Base-by-base conservation (phyloP, 2,888 invertebrate genomes). In the Lordiphosa fenestrarum region DNA sequence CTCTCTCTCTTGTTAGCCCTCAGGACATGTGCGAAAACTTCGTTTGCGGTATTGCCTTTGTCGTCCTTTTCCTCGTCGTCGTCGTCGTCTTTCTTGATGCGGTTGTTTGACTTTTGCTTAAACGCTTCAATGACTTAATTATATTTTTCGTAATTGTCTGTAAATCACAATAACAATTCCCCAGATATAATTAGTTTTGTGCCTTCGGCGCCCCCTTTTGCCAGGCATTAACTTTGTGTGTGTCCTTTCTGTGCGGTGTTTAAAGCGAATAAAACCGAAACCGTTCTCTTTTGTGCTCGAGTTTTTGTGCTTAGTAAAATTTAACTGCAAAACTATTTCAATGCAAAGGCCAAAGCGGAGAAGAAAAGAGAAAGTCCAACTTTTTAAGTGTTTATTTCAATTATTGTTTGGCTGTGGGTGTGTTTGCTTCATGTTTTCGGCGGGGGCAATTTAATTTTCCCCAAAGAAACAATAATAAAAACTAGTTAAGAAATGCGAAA, bases 331-430 rank as follows among this genome's bases (percentile, higher is more conserved):
- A 80, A 84, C 80, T 74, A 82, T 82, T 84, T 61, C 50, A 69
- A 62, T 53, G 65, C 55, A 53, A 37, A 48, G 48, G 30, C 6
- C 23, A 46, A 42, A 19, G 23, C 54, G 21, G 21, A 60, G 40
- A 19, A 48, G 49, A 37, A 51, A 25, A 35, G 40, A 37, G 59
- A 68, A 42, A 61, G 73, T 67, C 71, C 82, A 74, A 73, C 55
- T 72, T 82, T 80, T 71, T 70, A 86, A 83, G 73, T 83, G 76
- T 86, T 86, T 84, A 83, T 86, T 86, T 84, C 85, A 86, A 82
- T 85, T 83, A 80, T 76, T 84, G 73, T 85, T 73, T 82, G 69
- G 64, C 35, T 62, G 62, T 62, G 48, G 56, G 56, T 57, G 42
- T 59, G 44, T 54, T 41, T 65, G 33, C 39, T 39, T 37, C 44